Percentiles rank a stretch among this genome's conserved stretches.
These are phyloP conservation scores for Tyrannus savana DNA, from an alignment of 2,113 vertebrate species.

Conservation along the genomic window DNA sequence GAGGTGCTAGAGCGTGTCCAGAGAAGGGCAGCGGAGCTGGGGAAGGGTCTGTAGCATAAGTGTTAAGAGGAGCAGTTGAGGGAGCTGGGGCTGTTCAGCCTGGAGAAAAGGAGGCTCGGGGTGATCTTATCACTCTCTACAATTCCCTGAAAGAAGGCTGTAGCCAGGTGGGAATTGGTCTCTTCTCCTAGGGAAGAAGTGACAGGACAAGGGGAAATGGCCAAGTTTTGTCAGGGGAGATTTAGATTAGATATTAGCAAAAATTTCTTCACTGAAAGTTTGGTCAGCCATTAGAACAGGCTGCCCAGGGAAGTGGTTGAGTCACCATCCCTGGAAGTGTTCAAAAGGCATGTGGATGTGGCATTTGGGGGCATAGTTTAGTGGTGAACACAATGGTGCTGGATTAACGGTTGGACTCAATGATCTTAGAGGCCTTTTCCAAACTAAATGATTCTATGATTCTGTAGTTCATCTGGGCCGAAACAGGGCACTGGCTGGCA, in stretches of 20 bases:
- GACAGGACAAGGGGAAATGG: neutral
- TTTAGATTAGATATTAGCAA: neutral
- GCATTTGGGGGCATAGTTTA: neutral
- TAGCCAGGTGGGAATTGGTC: neutral
- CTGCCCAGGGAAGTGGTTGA: neutral
- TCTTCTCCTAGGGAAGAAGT: neutral
- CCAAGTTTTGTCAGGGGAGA: neutral
- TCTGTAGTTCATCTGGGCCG: neutral
- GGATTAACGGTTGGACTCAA: neutral
- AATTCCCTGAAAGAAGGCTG: neutral
- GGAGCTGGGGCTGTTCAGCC: neutral
- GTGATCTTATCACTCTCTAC: neutral
- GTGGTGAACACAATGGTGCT: neutral
- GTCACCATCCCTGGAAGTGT: neutral
- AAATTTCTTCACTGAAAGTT: neutral
- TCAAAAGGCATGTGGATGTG: neutral
- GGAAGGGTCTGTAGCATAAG: neutral
- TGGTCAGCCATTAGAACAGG: neutral
- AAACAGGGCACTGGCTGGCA: neutral
- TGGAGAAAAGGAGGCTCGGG: neutral
- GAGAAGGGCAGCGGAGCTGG: neutral
- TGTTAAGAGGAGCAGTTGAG: neutral
- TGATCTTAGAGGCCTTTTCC: neutral
- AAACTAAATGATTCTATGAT: neutral
- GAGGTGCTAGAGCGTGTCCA: neutral